phyloP scores from a whole-genome alignment of 2,888 invertebrate species.

The Lasioglossum villosulum region DNA sequence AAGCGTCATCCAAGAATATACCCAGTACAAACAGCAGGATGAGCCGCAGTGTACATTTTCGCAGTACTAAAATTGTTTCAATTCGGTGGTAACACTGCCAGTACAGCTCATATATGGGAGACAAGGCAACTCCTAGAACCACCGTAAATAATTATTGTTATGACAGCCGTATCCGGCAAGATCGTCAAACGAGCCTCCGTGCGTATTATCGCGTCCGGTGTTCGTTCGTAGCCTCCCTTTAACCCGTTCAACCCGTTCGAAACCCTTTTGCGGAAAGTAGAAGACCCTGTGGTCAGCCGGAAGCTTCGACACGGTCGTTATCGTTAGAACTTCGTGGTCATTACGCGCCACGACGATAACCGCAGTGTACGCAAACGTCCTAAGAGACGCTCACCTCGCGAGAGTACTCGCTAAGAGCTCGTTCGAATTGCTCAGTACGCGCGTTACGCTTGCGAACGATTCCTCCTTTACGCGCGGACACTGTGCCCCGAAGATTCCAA shows the following conservation, averaged over 20 bases:
- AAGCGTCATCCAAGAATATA: not conserved
- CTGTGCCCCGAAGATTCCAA: not conserved
- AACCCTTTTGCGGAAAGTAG: slow-evolving; percentile 11
- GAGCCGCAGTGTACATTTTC: not conserved
- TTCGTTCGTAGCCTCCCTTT: slow-evolving; percentile 20
- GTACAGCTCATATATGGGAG: not conserved
- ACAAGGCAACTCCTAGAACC: slow-evolving; percentile 17
- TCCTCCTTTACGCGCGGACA: not conserved
- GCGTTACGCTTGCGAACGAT: not conserved
- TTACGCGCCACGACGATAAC: slow-evolving; percentile 39
- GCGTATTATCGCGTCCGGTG: slow-evolving; percentile 32
- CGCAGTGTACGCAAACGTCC: slow-evolving; percentile 39
- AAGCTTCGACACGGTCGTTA: slow-evolving; percentile 46
- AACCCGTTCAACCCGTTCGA: not conserved
- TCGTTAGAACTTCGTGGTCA: slow-evolving; percentile 48
- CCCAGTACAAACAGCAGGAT: not conserved
- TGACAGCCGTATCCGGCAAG: slow-evolving; percentile 11
- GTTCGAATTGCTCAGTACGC: not conserved
- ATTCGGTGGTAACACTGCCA: not conserved
- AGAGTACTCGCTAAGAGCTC: not conserved
- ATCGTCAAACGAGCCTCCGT: slow-evolving; percentile 40
- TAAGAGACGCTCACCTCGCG: slow-evolving; percentile 1
- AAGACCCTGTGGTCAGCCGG: not conserved
- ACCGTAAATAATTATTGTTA: slow-evolving; percentile 53
- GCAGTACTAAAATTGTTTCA: not conserved